Conservation (phyloP, 2,113 vertebrate genomes). For the Zosterops borbonicus region DNA sequence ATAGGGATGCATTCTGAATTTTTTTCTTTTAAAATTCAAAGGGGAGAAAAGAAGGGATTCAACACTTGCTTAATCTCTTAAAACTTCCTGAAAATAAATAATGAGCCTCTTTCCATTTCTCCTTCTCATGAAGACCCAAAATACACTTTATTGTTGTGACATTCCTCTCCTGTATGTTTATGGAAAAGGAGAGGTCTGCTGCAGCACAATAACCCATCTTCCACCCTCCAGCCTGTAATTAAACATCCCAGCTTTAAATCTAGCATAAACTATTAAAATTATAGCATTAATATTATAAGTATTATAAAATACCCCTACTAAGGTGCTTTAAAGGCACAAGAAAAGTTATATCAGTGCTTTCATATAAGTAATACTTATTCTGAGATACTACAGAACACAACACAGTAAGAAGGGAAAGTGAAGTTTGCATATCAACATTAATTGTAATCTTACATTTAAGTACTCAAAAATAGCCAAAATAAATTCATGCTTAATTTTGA, state of each 20-base stretch:
- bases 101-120: background rate
- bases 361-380: background rate
- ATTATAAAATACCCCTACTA: background rate
- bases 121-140: background rate
- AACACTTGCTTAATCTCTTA: background rate
- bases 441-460: conserved; percentile 36
- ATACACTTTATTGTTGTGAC: background rate
- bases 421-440: conserved; percentile 49
- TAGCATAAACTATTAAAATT: background rate
- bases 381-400: conserved; percentile 17
- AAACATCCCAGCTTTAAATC: background rate
- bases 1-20: background rate
- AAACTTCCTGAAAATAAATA: background rate
- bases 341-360: background rate
- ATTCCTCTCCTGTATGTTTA: background rate
- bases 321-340: background rate
- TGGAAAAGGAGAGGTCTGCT: background rate
- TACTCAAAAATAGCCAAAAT: conserved; percentile 61
- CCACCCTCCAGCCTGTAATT: background rate
- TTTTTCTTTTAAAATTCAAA: background rate
- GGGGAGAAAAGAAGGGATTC: background rate
- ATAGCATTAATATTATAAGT: background rate
- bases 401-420: conserved; percentile 50
- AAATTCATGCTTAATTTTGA: conserved; percentile 78
- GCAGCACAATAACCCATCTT: background rate